Percentiles rank a stretch among this genome's conserved stretches.
These are phyloP conservation scores for Chloroclystis v-ata DNA, from an alignment of 2,888 invertebrate species.

Conservation along the genomic window DNA sequence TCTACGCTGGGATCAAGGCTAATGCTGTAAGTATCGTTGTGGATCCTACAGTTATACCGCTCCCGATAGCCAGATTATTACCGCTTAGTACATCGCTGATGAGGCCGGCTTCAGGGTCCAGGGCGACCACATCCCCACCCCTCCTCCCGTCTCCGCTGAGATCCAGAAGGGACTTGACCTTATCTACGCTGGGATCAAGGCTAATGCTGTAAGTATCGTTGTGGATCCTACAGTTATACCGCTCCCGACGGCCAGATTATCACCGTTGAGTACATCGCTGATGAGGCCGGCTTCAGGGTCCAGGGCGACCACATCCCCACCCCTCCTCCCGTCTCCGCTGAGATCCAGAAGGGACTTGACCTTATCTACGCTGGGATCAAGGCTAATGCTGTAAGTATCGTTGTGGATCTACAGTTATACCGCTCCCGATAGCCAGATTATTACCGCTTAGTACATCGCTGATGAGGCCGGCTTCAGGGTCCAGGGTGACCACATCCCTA, in stretches of 20 bases:
- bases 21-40: slow-evolving; percentile 52
- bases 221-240: slow-evolving; percentile 65
- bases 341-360: slow-evolving; percentile 82
- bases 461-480: too few relatives aligned
- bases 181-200: slow-evolving; percentile 89
- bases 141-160: slow-evolving; percentile 62
- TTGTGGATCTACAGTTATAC: slow-evolving; percentile 9
- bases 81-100: slow-evolving; percentile 87
- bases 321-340: slow-evolving; percentile 69
- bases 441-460: too few relatives aligned
- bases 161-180: slow-evolving; percentile 85
- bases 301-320: slow-evolving; percentile 90
- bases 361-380: slow-evolving; percentile 91
- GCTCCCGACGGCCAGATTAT: slow-evolving; percentile 88
- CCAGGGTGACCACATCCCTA: too few relatives aligned
- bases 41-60: slow-evolving; percentile 75
- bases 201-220: slow-evolving; percentile 55
- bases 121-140: slow-evolving; percentile 90
- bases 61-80: slow-evolving; percentile 86
- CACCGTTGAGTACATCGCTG: slow-evolving; percentile 87
- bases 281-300: slow-evolving; percentile 89
- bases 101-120: slow-evolving; percentile 89
- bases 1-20: slow-evolving; percentile 88
- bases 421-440: too few relatives aligned
- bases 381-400: slow-evolving; percentile 59